Base-by-base conservation (phyloP, 2,113 vertebrate species). In the Antigone vipio region DNA sequence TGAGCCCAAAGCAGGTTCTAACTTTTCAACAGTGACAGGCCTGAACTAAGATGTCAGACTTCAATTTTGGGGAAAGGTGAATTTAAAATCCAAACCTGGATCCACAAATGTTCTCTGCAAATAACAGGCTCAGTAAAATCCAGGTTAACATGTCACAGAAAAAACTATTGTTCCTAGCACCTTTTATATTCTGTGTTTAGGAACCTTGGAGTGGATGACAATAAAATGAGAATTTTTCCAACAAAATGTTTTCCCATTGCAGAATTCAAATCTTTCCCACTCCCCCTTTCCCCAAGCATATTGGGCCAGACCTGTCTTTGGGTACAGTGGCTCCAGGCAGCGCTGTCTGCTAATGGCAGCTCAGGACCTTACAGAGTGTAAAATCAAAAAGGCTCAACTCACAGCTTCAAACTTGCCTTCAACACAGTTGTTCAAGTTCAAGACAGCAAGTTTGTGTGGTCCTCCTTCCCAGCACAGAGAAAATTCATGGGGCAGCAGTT, bases 391-490 rank as follows among this genome's bases (percentile, higher is more conserved):
- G 23, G 5, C 44, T 69, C 30, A 64, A 77, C 47, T 26, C 14
- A 35, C 21, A 82, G 35, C 44, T 59, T 55, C 72, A 58, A 81
- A 58, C 9, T 50, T 52, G 26, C 11, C 60, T 83, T 59, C 7
- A 68, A 53, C 18, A 50, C 9, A 44, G 44, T 16, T 78, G 58
- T 20, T 49, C 23, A 53, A 78, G 53, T 73, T 30, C 60, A 53
- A 58, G 47, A 1, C 19, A 59, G 15, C 16, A 69, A 0, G 0
- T 52, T 68, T 52, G 35, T 44, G n/a, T 56, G 42, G 11, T 29
- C 21, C 14, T 15, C 18, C 56, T 64, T 79, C 32, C 56, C 45
- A 64, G 27, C 4, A 26, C 9, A 42, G 21, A 50, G 9, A 53
- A 83, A 59, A 87, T 35, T 49, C 62, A 32, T 6, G 58, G 11